Percentiles rank a stretch among this genome's conserved stretches.
phyloP scores from a whole-genome alignment of 2,888 invertebrate genomes.

The Drosophila merina region DNA sequence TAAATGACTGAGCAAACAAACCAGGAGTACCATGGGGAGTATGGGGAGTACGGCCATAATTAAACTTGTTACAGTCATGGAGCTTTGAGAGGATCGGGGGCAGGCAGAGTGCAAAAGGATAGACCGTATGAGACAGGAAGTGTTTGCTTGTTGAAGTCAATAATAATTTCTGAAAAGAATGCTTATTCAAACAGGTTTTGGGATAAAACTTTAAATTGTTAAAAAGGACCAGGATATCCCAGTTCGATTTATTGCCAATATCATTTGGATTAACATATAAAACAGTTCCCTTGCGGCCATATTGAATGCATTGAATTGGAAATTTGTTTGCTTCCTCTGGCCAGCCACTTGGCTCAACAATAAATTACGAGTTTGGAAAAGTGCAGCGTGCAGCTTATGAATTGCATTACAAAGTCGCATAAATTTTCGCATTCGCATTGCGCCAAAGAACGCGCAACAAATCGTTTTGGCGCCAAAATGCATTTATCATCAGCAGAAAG shows the following conservation, averaged over 20 bases:
- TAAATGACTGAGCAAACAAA: conserved; percentile 71
- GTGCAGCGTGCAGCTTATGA: conserved; percentile 65
- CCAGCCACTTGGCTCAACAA: conserved; percentile 62
- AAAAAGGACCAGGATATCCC: too few relatives aligned
- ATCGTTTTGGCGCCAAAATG: conserved; percentile 63
- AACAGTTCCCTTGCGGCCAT: conserved; percentile 39
- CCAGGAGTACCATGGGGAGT: conserved; percentile 33
- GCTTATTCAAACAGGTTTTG: too few relatives aligned
- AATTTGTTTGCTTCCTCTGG: conserved; percentile 54
- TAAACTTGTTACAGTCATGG: conserved; percentile 59
- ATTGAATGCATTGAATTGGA: conserved; percentile 24
- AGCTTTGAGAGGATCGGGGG: not conserved
- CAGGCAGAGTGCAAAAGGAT: conserved; percentile 3
- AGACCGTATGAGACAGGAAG: not conserved
- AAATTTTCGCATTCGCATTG: conserved; percentile 55
- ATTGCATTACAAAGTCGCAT: conserved; percentile 79
- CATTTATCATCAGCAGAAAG: conserved; percentile 71
- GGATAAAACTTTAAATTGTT: too few relatives aligned
- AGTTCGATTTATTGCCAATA: conserved; percentile 29
- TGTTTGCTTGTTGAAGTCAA: not conserved
- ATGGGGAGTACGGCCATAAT: conserved; percentile 58
- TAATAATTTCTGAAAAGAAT: not conserved
- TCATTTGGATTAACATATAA: conserved; percentile 63
- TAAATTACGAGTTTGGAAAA: conserved; percentile 60
- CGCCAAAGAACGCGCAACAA: conserved; percentile 72